A percentile compares a stretch with the other conserved stretches of the same genome.
These are phyloP conservation scores for Cephalopholis sonnerati DNA, from an alignment of 2,113 vertebrate species.

Conservation along the genomic window DNA sequence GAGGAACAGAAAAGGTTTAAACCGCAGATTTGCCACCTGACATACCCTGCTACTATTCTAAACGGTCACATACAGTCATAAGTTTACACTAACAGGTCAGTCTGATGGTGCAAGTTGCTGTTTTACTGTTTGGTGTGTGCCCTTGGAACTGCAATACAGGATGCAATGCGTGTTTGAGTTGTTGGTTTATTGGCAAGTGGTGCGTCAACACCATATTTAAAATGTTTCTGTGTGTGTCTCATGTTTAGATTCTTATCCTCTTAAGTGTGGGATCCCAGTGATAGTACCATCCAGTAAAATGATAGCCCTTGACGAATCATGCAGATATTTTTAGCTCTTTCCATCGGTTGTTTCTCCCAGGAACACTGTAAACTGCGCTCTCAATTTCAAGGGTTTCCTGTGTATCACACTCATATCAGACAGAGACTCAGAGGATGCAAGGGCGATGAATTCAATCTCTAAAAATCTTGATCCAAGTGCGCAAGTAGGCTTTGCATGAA, in stretches of 20 bases:
- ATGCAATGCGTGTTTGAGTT: not conserved
- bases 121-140: not conserved
- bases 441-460: not conserved
- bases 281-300: conserved; percentile 10
- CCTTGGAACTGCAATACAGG: not conserved
- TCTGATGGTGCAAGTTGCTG: not conserved
- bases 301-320: conserved; percentile 27
- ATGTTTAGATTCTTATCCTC: not conserved
- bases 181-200: not conserved
- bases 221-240: not conserved
- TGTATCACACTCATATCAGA: conserved; percentile 8
- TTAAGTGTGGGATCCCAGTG: conserved; percentile 4
- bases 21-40: conserved; percentile 33
- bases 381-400: conserved; percentile 36
- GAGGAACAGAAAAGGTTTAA: conserved; percentile 44
- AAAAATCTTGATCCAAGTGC: not conserved
- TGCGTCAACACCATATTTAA: not conserved
- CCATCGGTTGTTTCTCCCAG: conserved; percentile 33
- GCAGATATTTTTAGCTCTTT: conserved; percentile 55
- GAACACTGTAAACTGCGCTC: conserved; percentile 15
- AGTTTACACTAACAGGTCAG: not conserved
- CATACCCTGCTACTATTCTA: not conserved
- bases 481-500: not conserved
- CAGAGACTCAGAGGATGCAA: not conserved
- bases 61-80: not conserved